A percentile compares a stretch with the other conserved stretches of the same genome.
These are phyloP conservation scores for Pocillopora meandrina DNA, from an alignment of 92 coral and sea anemone genomes.

Conservation along the genomic window DNA sequence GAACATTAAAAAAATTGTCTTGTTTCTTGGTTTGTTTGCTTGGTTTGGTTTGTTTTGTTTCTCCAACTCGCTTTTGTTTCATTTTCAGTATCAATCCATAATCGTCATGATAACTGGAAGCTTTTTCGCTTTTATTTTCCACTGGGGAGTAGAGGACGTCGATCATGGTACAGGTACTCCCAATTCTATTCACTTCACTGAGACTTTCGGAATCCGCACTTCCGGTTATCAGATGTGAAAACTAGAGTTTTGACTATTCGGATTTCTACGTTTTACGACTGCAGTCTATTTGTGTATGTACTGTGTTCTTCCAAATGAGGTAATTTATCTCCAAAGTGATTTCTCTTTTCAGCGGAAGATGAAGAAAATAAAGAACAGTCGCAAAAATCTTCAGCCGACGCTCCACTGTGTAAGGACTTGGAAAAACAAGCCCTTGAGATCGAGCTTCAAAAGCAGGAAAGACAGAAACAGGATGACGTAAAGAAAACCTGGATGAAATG, in stretches of 20 bases:
- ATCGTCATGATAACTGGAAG: constrained; percentile 79
- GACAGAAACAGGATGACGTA: constrained; percentile 21
- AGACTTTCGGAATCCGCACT: no score
- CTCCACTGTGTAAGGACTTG: constrained; percentile 29
- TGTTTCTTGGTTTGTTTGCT: not conserved
- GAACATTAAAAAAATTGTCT: not conserved
- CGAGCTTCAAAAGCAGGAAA: constrained; percentile 51
- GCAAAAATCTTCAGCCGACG: not conserved
- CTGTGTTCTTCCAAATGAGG: not conserved
- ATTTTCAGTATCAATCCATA: constrained; percentile 80
- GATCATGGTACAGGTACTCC: constrained; percentile 18
- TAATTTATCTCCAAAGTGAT: not conserved
- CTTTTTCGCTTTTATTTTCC: constrained; percentile 74
- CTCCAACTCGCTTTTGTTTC: not conserved
- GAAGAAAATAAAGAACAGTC: constrained; percentile 20
- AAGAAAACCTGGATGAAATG: constrained; percentile 70
- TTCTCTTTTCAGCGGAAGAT: not conserved
- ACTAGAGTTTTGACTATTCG: no score
- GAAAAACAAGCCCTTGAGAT: constrained; percentile 72
- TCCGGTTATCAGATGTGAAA: no score
- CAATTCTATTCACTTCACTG: no score
- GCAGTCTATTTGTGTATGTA: no score
- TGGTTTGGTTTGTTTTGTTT: not conserved
- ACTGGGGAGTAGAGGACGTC: constrained; percentile 87
- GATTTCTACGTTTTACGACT: no score